Conservation (phyloP, 2,797 vertebrate species). For the Craterocephalus amniculus region DNA sequence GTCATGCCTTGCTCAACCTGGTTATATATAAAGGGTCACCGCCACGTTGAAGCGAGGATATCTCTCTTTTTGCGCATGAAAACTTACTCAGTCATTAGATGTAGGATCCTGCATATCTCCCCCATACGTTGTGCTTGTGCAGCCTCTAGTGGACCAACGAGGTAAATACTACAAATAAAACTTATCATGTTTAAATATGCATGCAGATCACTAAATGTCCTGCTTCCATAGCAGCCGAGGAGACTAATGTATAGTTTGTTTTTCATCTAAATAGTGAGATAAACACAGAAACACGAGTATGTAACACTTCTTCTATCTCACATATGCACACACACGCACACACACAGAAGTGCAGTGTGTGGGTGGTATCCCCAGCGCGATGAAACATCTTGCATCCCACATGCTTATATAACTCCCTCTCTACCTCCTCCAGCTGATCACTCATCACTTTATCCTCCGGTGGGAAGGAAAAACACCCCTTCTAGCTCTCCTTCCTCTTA, state of each 20-base stretch:
- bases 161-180: background rate
- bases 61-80: too few species aligned
- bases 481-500: slow-evolving; percentile 21
- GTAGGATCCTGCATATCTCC: background rate
- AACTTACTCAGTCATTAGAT: background rate
- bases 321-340: slow-evolving; percentile 64
- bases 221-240: background rate
- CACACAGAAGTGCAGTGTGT: slow-evolving; percentile 57
- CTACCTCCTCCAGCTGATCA: slow-evolving; percentile 78
- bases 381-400: slow-evolving; percentile 82
- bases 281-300: slow-evolving; percentile 31
- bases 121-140: slow-evolving; percentile 15
- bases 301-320: slow-evolving; percentile 55
- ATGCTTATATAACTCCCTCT: slow-evolving; percentile 82
- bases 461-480: slow-evolving; percentile 59
- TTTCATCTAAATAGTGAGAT: slow-evolving; percentile 1
- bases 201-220: background rate
- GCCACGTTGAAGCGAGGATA: background rate
- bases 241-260: slow-evolving; percentile 5
- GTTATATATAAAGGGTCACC: background rate
- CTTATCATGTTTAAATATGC: background rate
- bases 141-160: slow-evolving; percentile 55
- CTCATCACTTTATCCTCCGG: slow-evolving; percentile 71
- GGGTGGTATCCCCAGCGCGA: slow-evolving; percentile 71
- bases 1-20: background rate